Base-by-base conservation (phyloP, 1,140 invertebrate species). In the Scaptomyza montana region DNA sequence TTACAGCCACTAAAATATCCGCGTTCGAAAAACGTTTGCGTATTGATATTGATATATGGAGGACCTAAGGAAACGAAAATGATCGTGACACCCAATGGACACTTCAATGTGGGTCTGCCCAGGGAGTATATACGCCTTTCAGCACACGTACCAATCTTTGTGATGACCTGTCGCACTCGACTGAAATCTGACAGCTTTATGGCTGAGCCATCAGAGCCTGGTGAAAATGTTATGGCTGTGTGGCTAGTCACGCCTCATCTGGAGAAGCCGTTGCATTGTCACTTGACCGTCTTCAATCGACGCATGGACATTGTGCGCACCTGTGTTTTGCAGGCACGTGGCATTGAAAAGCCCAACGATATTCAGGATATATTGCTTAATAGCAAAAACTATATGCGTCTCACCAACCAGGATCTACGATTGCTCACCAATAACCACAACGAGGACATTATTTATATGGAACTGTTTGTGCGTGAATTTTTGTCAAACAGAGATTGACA, bases 271-370 rank as follows among this genome's bases (percentile, higher is more conserved):
- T 0, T 85, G 0, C 66, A 85, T 28, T 66, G 46, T 0, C 2
- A 55, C 3, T 55, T 85, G 51, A 74, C 74, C 1, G 28, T 78
- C 1, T 46, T 85, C 16, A 85, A 78, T 51, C 46, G 64, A 0
- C 81, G 81, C 0, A 16, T 85, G 10, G 81, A 86, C 6, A 19
- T 70, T 19, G 74, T 50, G n/a, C 67, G 74, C 3, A 80, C 47
- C 21, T 25, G 39, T 10, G 50, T 85, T 4, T 46, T 86, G 56
- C 43, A 59, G 30, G 60, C 77, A 1, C 74, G 81, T 0, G 8
- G 49, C 1, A 8, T 86, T 0, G 36, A 54, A 9, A 49, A 62
- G 25, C 69, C 49, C 0, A 77, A 86, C 3, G 19, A 59, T 6
- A 36, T 36, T 9, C 39, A 33, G 25, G n/a, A 19, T 1, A 19